Evolutionary conservation across 1,140 invertebrate species (phyloP), one percentile per base, ranked within the genome.

Genomic region (Pollicipes pollicipes): DNA sequence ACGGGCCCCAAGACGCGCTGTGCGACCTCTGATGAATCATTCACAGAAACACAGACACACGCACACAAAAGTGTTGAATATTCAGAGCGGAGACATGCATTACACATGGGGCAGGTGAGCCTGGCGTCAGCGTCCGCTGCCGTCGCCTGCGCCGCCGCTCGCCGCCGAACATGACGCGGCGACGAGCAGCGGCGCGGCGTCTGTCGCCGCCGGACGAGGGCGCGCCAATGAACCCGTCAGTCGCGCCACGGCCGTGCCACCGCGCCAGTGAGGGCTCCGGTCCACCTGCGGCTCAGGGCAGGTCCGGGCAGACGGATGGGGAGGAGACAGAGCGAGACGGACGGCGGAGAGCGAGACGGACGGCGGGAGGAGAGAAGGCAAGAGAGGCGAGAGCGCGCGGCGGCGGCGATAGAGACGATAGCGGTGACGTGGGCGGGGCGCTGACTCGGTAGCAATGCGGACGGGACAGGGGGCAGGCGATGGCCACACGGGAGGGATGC

Each of bases 391-490:
- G 75, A 81, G 84, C 75, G 82, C 81, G 77, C 70, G 77, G 78
- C 71, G n/a, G 81, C 75, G 73, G 80, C 83, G 70, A 83, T 80
- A 77, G 76, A 80, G 30, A 80, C 45, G 21, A 21, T 2, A 58
- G 13, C 45, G 24, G 13, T 24, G 45, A 58, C 45, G 13, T 58
- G 45, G 24, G 6, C 2, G 45, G 2, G 10, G 24, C 6, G 21
- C 45, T 79, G 71, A 79, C 28, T 28, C 58, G 80, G 74, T 77
- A 78, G 66, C 77, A 82, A 29, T 78, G 78, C 70, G 78, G 78
- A 69, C 81, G 81, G 73, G 81, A 82, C 69, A 82, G 78, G 73
- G 80, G 83, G 45, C n/a, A n/a, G n/a, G n/a, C n/a, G 79, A 76
- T 71, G 76, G 75, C 68, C 78, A 80, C 31, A 69, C 27, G 31